Evolutionary conservation across 1,140 invertebrate genomes (phyloP).

Genomic region (Bombus affinis): DNA sequence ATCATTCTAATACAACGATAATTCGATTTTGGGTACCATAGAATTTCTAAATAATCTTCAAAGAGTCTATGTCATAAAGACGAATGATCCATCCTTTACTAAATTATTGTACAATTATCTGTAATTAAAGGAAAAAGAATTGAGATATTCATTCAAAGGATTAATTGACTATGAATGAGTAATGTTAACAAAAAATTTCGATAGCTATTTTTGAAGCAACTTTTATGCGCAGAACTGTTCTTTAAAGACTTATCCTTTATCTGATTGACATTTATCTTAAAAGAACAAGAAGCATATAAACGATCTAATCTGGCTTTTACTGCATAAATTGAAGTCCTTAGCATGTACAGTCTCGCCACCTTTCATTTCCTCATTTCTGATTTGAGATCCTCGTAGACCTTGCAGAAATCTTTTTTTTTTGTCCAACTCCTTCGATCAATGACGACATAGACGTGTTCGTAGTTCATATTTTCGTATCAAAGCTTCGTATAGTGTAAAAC

Average conservation of each 20-base stretch:
- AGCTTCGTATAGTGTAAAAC: neutral
- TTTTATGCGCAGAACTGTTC: neutral
- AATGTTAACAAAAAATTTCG: neutral
- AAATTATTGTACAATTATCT: neutral
- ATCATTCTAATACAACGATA: no score
- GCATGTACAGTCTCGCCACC: neutral
- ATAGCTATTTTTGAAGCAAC: neutral
- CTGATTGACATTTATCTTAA: neutral
- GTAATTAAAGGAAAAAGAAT: neutral
- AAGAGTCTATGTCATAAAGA: no score
- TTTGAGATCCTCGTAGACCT: neutral
- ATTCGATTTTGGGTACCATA: no score
- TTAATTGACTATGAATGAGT: neutral
- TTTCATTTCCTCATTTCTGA: neutral
- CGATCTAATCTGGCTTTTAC: neutral
- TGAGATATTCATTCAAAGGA: neutral
- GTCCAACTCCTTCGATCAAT: neutral
- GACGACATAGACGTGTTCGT: no score
- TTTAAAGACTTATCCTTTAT: neutral
- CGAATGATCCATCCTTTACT: neutral
- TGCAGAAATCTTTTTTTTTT: neutral
- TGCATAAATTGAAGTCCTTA: neutral
- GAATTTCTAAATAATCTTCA: no score
- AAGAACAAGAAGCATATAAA: neutral
- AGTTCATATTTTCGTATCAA: neutral